Percentiles rank a stretch among this genome's conserved stretches.
phyloP scores from a whole-genome alignment of 2,797 vertebrate species.

The Malacoraja senta region DNA sequence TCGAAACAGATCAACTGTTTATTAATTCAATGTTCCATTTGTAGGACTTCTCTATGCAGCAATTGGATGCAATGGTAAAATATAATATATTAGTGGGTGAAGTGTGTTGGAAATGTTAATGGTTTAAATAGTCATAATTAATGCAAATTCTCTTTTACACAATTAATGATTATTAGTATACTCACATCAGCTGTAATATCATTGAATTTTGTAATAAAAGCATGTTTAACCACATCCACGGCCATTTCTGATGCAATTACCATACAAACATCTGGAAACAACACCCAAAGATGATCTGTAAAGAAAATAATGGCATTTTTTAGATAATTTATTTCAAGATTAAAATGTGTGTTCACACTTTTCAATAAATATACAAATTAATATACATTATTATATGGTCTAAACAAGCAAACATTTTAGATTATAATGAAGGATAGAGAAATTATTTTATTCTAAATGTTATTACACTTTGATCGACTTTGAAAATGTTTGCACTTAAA shows the following conservation, averaged over 20 bases:
- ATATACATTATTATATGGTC: background rate
- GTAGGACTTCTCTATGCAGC: background rate
- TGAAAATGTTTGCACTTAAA: background rate
- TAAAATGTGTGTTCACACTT: background rate
- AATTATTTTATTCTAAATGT: background rate
- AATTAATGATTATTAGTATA: constrained; percentile 46
- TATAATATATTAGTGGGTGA: background rate
- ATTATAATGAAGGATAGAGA: background rate
- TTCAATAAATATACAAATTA: background rate
- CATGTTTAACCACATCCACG: constrained; percentile 93
- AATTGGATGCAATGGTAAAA: background rate
- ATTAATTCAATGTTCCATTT: background rate
- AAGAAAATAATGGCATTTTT: background rate
- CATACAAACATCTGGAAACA: constrained; percentile 95
- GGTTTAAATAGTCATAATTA: background rate
- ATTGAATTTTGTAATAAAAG: constrained; percentile 98
- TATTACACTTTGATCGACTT: background rate
- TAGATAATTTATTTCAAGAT: background rate
- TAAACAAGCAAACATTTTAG: background rate
- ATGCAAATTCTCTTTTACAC: background rate
- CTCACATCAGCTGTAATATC: constrained; percentile 97
- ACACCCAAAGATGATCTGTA: constrained; percentile 92
- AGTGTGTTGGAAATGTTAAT: background rate
- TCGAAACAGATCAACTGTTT: background rate
- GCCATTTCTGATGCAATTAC: constrained; percentile 89